Percentiles rank a stretch among this genome's conserved stretches.
Conservation (phyloP, 2,797 vertebrate species). For the Myotis vivesi region DNA sequence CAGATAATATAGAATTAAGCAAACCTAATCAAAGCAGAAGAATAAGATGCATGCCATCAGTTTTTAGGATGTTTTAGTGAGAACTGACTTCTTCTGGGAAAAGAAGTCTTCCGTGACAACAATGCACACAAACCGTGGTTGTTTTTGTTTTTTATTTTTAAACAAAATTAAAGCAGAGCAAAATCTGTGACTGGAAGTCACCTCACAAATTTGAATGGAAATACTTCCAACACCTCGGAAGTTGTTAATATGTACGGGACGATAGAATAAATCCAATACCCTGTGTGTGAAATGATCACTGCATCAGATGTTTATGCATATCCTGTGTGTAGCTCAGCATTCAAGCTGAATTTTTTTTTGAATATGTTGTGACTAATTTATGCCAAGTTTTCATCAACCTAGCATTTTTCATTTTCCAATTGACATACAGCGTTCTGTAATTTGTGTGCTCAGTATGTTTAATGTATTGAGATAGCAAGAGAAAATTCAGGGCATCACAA, state of each 20-base stretch:
- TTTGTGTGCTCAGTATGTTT: slow-evolving; percentile 72
- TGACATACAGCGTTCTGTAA: slow-evolving; percentile 67
- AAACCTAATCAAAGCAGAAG: slow-evolving; percentile 83
- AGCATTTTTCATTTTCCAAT: slow-evolving; percentile 76
- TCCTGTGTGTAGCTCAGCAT: slow-evolving; percentile 47
- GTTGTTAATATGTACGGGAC: slow-evolving; percentile 79
- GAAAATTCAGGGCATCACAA: slow-evolving; percentile 30
- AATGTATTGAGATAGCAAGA: slow-evolving; percentile 47
- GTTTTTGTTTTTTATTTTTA: neutral
- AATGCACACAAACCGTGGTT: slow-evolving; percentile 66
- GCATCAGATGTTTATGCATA: slow-evolving; percentile 77
- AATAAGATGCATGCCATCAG: slow-evolving; percentile 79
- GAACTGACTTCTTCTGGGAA: slow-evolving; percentile 77
- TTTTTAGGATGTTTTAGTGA: slow-evolving; percentile 77
- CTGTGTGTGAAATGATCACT: slow-evolving; percentile 58
- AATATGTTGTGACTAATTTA: slow-evolving; percentile 77
- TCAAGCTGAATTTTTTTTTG: slow-evolving; percentile 66
- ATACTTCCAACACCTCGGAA: slow-evolving; percentile 60
- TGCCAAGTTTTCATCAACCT: slow-evolving; percentile 76
- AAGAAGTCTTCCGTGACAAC: slow-evolving; percentile 65
- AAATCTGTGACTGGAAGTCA: slow-evolving; percentile 68
- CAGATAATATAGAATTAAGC: slow-evolving; percentile 84
- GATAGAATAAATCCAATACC: slow-evolving; percentile 65
- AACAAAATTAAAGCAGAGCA: slow-evolving; percentile 58
- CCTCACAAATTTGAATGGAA: slow-evolving; percentile 72